These are phyloP conservation scores for Drosophila acutilabella DNA, from an alignment of 2,888 invertebrate genomes.

Conservation along the genomic window DNA sequence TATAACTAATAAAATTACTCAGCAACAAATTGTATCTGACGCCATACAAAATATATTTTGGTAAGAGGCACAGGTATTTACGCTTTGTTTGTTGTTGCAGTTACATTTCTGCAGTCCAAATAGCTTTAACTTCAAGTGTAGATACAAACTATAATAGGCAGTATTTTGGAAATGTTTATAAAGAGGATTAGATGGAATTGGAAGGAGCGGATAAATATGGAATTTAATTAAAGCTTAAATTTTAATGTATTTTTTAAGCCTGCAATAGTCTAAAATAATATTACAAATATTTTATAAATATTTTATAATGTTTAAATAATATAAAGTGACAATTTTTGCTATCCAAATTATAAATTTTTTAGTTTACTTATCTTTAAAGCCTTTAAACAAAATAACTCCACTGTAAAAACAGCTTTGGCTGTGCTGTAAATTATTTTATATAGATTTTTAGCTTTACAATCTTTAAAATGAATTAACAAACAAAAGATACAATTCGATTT, in stretches of 20 bases:
- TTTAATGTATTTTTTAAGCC: too few species aligned
- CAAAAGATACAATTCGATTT: not conserved
- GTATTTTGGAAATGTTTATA: not conserved
- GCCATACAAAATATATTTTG: constrained; percentile 34
- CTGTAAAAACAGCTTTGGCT: not conserved
- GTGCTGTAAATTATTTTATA: too few species aligned
- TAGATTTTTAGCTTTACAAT: not conserved
- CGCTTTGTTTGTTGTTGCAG: constrained; percentile 8
- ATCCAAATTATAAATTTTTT: too few species aligned
- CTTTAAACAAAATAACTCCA: not conserved
- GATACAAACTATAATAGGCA: constrained; percentile 1
- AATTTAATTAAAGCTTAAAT: too few species aligned
- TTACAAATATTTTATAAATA: too few species aligned
- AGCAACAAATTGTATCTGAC: constrained; percentile 53
- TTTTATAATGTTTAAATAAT: too few species aligned
- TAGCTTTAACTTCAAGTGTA: constrained; percentile 10
- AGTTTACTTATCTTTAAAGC: not conserved
- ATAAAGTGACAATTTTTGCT: too few species aligned
- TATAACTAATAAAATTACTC: constrained; percentile 70
- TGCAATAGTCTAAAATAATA: too few species aligned
- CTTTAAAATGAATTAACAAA: not conserved
- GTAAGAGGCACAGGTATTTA: constrained; percentile 13
- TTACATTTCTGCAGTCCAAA: constrained; percentile 6
- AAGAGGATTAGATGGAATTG: not conserved
- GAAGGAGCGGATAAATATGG: too few species aligned